These are phyloP conservation scores for Mastigias papua DNA, from an alignment of 30 jellyfish, hydroid and myxozoan species.

Conservation along the genomic window DNA sequence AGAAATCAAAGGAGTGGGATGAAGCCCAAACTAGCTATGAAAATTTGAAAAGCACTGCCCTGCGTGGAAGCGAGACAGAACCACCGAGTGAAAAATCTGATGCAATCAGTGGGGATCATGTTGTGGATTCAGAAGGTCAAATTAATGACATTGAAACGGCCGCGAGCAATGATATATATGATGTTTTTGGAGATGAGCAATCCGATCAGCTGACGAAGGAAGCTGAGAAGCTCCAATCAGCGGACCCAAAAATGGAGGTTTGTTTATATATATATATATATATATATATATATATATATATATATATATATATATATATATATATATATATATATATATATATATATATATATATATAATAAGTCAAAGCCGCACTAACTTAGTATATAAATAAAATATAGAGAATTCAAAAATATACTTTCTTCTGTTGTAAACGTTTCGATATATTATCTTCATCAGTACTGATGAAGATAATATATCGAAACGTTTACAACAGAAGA, in stretches of 20 bases:
- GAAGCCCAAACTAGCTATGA: constrained; percentile 20
- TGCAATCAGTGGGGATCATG: background rate
- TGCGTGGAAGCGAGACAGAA: background rate
- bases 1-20: constrained; percentile 61
- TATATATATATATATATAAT: no score
- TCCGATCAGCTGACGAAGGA: background rate
- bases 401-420: no score
- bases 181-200: background rate
- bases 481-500: no score
- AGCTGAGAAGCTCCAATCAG: background rate
- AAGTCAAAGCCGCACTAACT: no score
- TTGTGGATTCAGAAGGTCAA: background rate
- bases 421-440: no score
- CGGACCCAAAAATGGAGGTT: background rate
- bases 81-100: background rate
- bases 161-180: background rate
- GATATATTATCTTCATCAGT: no score
- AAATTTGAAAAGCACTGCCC: constrained; percentile 9
- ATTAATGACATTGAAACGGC: no score
- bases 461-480: no score
- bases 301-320: no score
- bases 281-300: background rate
- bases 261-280: background rate
- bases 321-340: no score
- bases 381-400: no score